A percentile compares a stretch with the other conserved stretches of the same genome.
Conservation (phyloP, 2,797 vertebrate genomes). For the Rhinichthys osculus region DNA sequence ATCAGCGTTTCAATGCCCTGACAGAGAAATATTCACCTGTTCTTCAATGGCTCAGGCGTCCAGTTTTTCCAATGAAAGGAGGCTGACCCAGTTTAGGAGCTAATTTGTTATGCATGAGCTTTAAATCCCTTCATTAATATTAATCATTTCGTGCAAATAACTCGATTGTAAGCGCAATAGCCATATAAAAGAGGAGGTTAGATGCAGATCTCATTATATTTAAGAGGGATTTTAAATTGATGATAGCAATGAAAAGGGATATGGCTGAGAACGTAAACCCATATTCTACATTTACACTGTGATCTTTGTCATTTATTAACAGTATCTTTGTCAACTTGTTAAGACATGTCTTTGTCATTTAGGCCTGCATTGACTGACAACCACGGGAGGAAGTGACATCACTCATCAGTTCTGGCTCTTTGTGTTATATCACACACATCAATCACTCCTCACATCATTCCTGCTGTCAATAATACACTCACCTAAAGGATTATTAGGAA, state of each 20-base stretch:
- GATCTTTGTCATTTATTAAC: not conserved
- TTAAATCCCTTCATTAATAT: constrained; percentile 48
- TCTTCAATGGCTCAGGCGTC: not conserved
- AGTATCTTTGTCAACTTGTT: too few species aligned
- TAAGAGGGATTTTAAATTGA: not conserved
- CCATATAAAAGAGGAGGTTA: constrained; percentile 4
- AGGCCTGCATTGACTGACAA: not conserved
- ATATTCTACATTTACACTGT: not conserved
- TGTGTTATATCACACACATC: not conserved
- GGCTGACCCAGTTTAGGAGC: constrained; percentile 45
- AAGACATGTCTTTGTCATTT: not conserved
- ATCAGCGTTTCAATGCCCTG: not conserved
- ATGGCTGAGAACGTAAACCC: not conserved
- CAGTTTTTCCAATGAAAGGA: constrained; percentile 10
- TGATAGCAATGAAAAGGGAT: not conserved
- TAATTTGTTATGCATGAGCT: constrained; percentile 49
- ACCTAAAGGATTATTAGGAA: too few species aligned
- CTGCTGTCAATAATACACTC: not conserved
- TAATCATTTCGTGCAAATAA: constrained; percentile 32
- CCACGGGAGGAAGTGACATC: not conserved
- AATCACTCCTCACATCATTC: not conserved
- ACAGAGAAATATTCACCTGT: not conserved
- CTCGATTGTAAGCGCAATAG: not conserved
- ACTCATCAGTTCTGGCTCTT: not conserved
- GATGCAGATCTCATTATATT: not conserved